Percentiles rank a stretch among this genome's conserved stretches.
Evolutionary conservation across 2,888 invertebrate genomes (phyloP).

Genomic region (Callimorpha dominula): DNA sequence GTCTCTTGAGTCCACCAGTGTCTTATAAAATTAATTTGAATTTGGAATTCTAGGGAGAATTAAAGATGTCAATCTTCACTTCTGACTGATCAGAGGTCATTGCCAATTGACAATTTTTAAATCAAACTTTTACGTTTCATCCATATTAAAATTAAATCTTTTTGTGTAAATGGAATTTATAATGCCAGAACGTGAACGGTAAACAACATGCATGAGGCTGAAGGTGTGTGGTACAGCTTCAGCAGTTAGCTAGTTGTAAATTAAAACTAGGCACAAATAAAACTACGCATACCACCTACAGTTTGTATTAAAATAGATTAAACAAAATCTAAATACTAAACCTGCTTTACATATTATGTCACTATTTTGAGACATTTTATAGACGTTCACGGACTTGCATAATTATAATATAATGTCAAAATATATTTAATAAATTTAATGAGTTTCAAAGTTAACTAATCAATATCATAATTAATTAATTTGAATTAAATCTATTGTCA

Average conservation of each 20-base stretch:
- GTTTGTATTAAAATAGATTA: background rate
- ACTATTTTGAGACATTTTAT: background rate
- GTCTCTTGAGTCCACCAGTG: too few species aligned
- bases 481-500: conserved; percentile 31
- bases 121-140: too few species aligned
- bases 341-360: conserved; percentile 38
- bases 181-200: background rate
- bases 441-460: conserved; percentile 33
- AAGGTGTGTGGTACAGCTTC: too few species aligned
- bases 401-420: conserved; percentile 17
- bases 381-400: background rate
- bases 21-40: too few species aligned
- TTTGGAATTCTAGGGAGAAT: too few species aligned
- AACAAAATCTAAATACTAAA: conserved; percentile 13
- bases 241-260: too few species aligned
- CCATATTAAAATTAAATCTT: too few species aligned
- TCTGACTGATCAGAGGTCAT: too few species aligned
- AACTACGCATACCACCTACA: background rate
- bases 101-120: too few species aligned
- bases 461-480: conserved; percentile 39
- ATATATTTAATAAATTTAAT: conserved; percentile 45
- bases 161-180: too few species aligned
- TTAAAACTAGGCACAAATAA: background rate
- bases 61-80: too few species aligned
- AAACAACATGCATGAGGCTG: too few species aligned